A percentile compares a stretch with the other conserved stretches of the same genome.
Evolutionary conservation across 2,797 vertebrate species (phyloP).

Genomic region (Neosilurus mollespiculum): DNA sequence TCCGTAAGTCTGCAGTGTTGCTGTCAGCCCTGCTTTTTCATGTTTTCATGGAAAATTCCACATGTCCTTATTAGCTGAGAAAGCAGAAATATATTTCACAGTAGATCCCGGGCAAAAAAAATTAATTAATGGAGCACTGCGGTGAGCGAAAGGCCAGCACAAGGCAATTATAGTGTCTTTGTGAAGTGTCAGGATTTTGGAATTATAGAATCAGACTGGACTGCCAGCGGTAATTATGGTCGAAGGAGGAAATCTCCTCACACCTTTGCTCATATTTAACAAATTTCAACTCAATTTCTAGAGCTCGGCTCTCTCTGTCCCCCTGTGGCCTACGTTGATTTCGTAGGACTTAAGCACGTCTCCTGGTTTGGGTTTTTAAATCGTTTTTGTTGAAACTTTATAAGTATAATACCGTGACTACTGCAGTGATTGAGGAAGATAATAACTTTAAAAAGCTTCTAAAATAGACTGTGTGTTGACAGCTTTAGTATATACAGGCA

Average conservation of each 20-base stretch:
- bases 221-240: constrained; percentile 74
- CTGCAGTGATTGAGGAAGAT: constrained; percentile 30
- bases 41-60: constrained; percentile 94
- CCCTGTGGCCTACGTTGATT: constrained; percentile 69
- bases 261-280: constrained; percentile 66
- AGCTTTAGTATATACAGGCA: constrained; percentile 37
- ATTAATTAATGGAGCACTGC: constrained; percentile 76
- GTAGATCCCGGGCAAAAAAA: constrained; percentile 63
- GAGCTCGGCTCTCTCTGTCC: constrained; percentile 45
- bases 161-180: constrained; percentile 81
- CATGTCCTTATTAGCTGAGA: constrained; percentile 74
- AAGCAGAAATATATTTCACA: constrained; percentile 66
- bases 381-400: constrained; percentile 52
- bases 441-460: constrained; percentile 14
- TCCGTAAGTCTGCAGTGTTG: constrained; percentile 54
- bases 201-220: constrained; percentile 72
- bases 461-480: constrained; percentile 16
- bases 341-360: constrained; percentile 65
- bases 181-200: constrained; percentile 81
- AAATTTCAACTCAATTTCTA: constrained; percentile 59
- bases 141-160: constrained; percentile 71
- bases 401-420: constrained; percentile 33
- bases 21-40: constrained; percentile 70
- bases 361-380: constrained; percentile 41
- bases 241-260: constrained; percentile 65